A percentile compares a stretch with the other conserved stretches of the same genome.
These are phyloP conservation scores for Metacarcinus magister DNA, from an alignment of 2,888 invertebrate genomes.

Conservation along the genomic window DNA sequence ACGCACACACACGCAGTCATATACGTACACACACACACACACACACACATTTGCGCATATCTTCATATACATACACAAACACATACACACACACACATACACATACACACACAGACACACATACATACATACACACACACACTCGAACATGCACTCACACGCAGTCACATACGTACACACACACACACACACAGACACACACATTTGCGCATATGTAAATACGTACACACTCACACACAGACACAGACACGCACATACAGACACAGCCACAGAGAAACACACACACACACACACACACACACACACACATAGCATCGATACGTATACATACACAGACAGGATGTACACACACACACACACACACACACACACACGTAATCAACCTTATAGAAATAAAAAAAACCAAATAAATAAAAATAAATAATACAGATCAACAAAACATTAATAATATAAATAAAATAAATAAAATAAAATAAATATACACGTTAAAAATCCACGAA, in stretches of 20 bases:
- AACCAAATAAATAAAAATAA: background rate
- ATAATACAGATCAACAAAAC: background rate
- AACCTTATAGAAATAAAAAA: background rate
- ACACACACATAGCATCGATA: background rate
- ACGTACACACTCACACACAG: too few relatives aligned
- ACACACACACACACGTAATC: too few relatives aligned
- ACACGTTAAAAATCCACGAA: too few relatives aligned
- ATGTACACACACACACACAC: background rate
- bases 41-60: conserved; percentile 10
- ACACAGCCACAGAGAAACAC: too few relatives aligned
- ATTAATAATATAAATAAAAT: background rate
- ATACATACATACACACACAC: too few relatives aligned
- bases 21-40: background rate
- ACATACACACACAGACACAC: background rate
- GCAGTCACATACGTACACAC: background rate
- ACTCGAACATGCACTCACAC: background rate
- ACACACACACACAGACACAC: background rate
- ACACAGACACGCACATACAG: too few relatives aligned
- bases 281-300: too few relatives aligned
- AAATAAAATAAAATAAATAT: too few relatives aligned
- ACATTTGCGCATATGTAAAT: too few relatives aligned
- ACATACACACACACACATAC: conserved; percentile 34
- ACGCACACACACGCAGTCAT: too few relatives aligned
- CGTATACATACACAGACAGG: background rate
- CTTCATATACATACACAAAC: conserved; percentile 2